These are phyloP conservation scores for Actinia tenebrosa DNA, from an alignment of 64 coral and sea anemone species.

Conservation along the genomic window DNA sequence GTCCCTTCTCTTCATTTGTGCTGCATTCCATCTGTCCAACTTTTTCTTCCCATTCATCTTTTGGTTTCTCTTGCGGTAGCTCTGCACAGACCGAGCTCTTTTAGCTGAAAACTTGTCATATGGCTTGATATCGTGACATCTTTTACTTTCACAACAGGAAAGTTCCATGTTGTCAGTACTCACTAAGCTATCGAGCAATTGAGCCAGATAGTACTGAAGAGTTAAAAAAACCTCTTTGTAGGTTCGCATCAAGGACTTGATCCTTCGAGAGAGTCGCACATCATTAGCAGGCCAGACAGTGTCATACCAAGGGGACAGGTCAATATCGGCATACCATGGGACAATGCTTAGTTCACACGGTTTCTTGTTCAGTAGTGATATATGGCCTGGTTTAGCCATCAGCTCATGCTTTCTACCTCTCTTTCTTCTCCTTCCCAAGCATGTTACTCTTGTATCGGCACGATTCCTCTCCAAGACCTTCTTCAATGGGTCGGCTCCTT, in stretches of 20 bases:
- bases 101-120: background rate
- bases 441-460: too few species aligned
- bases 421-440: background rate
- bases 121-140: background rate
- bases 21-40: background rate
- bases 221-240: slow-evolving; percentile 7
- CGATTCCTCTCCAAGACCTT: too few species aligned
- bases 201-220: slow-evolving; percentile 4
- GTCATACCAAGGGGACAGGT: background rate
- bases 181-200: slow-evolving; percentile 7
- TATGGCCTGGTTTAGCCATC: background rate
- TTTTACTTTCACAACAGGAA: background rate
- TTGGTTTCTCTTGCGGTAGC: background rate
- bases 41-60: background rate
- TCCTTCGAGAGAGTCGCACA: background rate
- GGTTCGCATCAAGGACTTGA: background rate
- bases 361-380: background rate
- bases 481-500: background rate
- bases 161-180: background rate
- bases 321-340: background rate
- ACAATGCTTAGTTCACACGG: background rate
- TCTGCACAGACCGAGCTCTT: background rate
- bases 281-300: background rate
- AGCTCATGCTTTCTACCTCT: background rate
- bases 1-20: background rate